Base-by-base conservation (phyloP, 2,113 vertebrate species). In the Grantiella picta region DNA sequence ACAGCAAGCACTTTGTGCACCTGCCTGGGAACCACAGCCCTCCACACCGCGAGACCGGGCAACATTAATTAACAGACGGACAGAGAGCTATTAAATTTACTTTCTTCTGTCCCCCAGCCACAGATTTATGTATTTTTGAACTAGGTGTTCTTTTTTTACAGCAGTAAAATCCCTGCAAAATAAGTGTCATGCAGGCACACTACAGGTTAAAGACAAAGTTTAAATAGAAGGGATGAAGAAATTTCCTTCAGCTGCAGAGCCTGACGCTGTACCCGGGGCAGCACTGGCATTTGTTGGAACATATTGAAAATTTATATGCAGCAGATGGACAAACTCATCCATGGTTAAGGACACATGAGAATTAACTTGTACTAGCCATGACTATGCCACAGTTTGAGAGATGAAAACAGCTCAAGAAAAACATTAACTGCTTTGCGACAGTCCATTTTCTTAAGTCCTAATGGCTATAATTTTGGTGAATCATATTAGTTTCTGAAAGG, bases 1-100 rank as follows among this genome's bases (percentile, higher is more conserved):
- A 2, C 12, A 56, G 52, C 29, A 52, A 69, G 45, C 40, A 89
- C n/a, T 38, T 35, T 0, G 0, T 15, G 33, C 28, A 17, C 35
- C 40, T 49, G 52, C 64, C 56, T 11, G 11, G 28, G 47, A 68
- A 31, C 38, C 61, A 31, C 9, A 0, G 1, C 22, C 15, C 12
- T 7, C 11, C 0, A 0, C 1, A 0, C 23, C 3, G 54, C 14
- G 40, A 90, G 35, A 45, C 14, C 0, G 0, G 12, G 11, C 1
- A 7, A 42, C 18, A 21, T 28, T 31, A n/a, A 89, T 56, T 29
- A 59, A 61, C 23, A 69, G 25, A 15, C 10, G 21, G 12, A 47
- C 20, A 94, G 13, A 1, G 0, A 4, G 1, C 12, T 38, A 38
- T 5, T 12, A 8, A 19, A 9, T 57, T 89, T 3, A 68, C 57